Evolutionary conservation across 2,888 invertebrate species (phyloP), one percentile per base, ranked within the genome.

Genomic region (Cosmia pyralina): DNA sequence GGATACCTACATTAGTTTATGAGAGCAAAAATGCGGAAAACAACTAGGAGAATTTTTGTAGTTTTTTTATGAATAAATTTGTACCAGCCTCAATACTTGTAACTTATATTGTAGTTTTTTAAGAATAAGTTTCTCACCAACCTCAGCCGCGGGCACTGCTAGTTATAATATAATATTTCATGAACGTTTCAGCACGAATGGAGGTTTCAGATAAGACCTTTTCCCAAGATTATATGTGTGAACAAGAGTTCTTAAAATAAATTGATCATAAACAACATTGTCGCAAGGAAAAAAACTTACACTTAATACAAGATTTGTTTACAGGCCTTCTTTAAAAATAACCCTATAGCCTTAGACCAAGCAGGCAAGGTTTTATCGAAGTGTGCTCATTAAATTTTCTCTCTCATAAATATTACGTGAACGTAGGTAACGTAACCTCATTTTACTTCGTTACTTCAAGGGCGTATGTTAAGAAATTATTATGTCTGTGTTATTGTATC

Each of bases 201-300:
- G 50, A n/a, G n/a, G 55, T 28, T 44, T 15, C 15, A 34, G 77
- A 77, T 77, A 81, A 75, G 13, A 38, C 59, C 55, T 28, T 53
- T 19, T 62, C 19, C 59, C 50, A 50, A 72, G 58, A 75, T 55
- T 81, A 62, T 81, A 75, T 81, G 77, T 77, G 75, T 77, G 81
- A 75, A 77, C 75, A 81, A 62, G 55, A 60, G 5, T 17, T 50
- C 22, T 75, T 65, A 65, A 77, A 77, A 74, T 57, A 80, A 73
- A 80, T 80, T 55, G 80, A 60, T 65, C 52, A 17, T 74, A 52
- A 55, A 55, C 13, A 44, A 28, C 28, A 28, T 28, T 22, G 38
- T 6, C n/a, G n/a, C 38, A 38, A 52, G 38, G 59, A 44, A 41
- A 72, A 48, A 63, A 63, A 74, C 10, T 8, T 62, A 13, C 28